These are phyloP conservation scores for Cryptocephalus primarius DNA, from an alignment of 2,888 invertebrate species.

Conservation along the genomic window DNA sequence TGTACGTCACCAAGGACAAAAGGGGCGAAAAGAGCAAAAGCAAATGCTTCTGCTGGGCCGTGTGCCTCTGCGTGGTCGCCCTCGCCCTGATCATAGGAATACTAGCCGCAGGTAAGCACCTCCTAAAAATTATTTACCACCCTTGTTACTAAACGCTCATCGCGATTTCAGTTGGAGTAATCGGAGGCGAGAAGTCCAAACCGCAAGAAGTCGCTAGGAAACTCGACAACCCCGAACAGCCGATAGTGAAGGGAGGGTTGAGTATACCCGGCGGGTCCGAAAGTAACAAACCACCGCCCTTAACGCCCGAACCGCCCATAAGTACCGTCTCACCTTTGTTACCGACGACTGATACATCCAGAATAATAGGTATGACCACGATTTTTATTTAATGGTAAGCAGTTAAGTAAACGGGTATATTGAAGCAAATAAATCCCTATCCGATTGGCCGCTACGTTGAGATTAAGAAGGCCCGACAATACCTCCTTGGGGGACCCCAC, in stretches of 20 bases:
- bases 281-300: constrained; percentile 11
- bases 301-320: constrained; percentile 31
- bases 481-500: too few species aligned
- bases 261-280: constrained; percentile 17
- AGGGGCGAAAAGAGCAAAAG: constrained; percentile 57
- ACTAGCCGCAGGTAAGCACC: constrained; percentile 44
- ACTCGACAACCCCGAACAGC: constrained; percentile 39
- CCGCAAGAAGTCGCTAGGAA: constrained; percentile 48
- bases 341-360: constrained; percentile 41
- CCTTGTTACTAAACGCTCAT: neutral
- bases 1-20: constrained; percentile 74
- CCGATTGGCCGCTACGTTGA: too few species aligned
- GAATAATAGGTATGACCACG: constrained; percentile 40
- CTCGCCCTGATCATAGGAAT: constrained; percentile 60
- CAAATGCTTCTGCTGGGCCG: constrained; percentile 56
- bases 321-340: constrained; percentile 27
- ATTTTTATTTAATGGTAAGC: too few species aligned
- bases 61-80: constrained; percentile 52
- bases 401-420: too few species aligned
- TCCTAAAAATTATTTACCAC: neutral
- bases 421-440: too few species aligned
- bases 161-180: constrained; percentile 48
- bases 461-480: too few species aligned
- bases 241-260: constrained; percentile 41
- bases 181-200: constrained; percentile 53